Evolutionary conservation across 2,888 invertebrate genomes (phyloP).

Genomic region (Morinoia aosen): DNA sequence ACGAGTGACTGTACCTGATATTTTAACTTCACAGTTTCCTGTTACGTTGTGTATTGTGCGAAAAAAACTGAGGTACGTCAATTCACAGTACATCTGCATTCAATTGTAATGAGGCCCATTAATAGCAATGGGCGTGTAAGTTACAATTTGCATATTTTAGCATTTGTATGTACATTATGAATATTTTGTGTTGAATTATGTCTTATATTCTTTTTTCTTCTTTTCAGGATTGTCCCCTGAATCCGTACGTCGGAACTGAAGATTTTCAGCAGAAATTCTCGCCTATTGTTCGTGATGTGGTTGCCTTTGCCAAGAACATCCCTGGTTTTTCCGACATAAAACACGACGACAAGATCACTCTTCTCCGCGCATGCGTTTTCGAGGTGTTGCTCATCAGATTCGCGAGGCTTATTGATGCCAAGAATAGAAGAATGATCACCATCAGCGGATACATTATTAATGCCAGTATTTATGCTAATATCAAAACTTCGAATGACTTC

Average conservation of each 20-base stretch:
- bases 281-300: slow-evolving; percentile 71
- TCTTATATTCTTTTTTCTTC: not conserved
- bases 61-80: no score
- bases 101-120: not conserved
- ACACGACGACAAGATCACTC: slow-evolving; percentile 96
- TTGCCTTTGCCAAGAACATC: slow-evolving; percentile 97
- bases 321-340: slow-evolving; percentile 95
- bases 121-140: not conserved
- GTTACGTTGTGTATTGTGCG: not conserved
- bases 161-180: not conserved
- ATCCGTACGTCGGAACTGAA: slow-evolving; percentile 40
- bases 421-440: slow-evolving; percentile 94
- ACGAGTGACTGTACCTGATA: not conserved
- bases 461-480: slow-evolving; percentile 44
- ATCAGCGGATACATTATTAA: slow-evolving; percentile 87
- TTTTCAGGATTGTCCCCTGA: slow-evolving; percentile 46
- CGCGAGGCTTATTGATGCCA: slow-evolving; percentile 95
- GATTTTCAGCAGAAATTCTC: slow-evolving; percentile 47
- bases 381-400: slow-evolving; percentile 95
- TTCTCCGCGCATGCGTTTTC: slow-evolving; percentile 96
- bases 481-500: slow-evolving; percentile 33
- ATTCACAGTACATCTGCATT: not conserved
- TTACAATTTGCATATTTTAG: not conserved
- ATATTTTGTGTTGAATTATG: not conserved
- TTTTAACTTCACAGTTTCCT: not conserved